These are phyloP conservation scores for Bicyclus anynana DNA, from an alignment of 1,140 invertebrate genomes.

Conservation along the genomic window DNA sequence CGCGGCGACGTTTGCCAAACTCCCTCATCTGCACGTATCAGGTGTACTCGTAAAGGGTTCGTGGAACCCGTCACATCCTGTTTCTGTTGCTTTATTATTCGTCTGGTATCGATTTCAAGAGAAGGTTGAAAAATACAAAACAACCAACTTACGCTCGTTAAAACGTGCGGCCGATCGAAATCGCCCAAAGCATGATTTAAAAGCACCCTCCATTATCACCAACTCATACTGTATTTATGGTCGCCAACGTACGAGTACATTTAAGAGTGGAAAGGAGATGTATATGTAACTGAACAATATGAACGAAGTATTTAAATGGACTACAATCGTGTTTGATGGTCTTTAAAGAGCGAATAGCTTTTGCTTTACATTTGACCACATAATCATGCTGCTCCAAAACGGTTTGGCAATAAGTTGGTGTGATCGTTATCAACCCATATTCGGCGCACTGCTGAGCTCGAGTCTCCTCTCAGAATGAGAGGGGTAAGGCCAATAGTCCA, in stretches of 20 bases:
- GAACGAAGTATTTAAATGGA: no score
- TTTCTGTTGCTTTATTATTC: constrained; percentile 42
- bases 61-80: constrained; percentile 29
- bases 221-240: constrained; percentile 14
- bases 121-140: constrained; percentile 31
- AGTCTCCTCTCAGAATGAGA: no score
- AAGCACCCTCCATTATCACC: constrained; percentile 38
- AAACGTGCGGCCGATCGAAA: constrained; percentile 41
- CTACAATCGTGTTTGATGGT: no score
- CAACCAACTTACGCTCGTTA: constrained; percentile 28
- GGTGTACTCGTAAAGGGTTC: constrained; percentile 5
- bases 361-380: no score
- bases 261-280: not conserved
- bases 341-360: no score
- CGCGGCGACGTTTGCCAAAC: constrained; percentile 4
- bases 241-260: not conserved
- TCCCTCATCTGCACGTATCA: constrained; percentile 19
- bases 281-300: no score
- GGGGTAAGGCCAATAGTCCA: no score
- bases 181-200: constrained; percentile 42
- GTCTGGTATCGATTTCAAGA: constrained; percentile 50
- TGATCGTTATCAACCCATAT: no score
- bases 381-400: no score
- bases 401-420: no score
- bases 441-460: no score